Evolutionary conservation across 2,797 vertebrate species (phyloP), one percentile per base, ranked within the genome.

Genomic region (Brachyrhaphis roseni): DNA sequence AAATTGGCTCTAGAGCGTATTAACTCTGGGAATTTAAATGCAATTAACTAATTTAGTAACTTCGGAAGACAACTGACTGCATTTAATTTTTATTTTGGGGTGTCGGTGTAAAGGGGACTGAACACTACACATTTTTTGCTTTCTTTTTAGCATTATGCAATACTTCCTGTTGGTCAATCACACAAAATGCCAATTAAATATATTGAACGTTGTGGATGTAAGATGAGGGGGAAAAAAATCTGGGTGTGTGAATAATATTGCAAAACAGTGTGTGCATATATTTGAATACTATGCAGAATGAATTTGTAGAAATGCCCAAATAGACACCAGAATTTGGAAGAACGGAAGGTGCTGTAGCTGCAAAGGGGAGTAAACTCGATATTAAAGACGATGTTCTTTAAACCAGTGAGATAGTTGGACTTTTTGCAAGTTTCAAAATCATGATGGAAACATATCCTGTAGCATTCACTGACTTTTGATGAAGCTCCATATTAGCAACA

Each of bases 371-470:
- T 12, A 45, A 7, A n/a, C 12, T 45, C 11, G 2, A n/a, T 43
- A 70, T 13, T 71, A 71, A 71, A 45, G 10, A 13, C 6, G 6
- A 45, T 71, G 23, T 45, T n/a, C 23, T 45, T 13, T 93, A 90
- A 92, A 87, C 93, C 90, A 89, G 87, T 77, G 81, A 81, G 89
- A 93, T 91, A 90, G 91, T 90, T 90, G 87, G 84, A 89, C 55
- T 18, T 45, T 71, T 71, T 28, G 26, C 23, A 68, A 26, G 18
- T 31, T 68, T 68, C 36, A 39, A 68, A 68, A 26, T 20, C 64
- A 84, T 78, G 90, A 93, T 87, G 92, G 90, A 95, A 94, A 94
- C 93, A 93, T 85, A 92, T 88, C 90, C 89, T 88, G 85, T 88
- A 91, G 84, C 89, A 90, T 82, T 90, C 86, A 89, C 90, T 87